phyloP scores from a whole-genome alignment of 1,140 invertebrate species.

The Hetaerina americana region DNA sequence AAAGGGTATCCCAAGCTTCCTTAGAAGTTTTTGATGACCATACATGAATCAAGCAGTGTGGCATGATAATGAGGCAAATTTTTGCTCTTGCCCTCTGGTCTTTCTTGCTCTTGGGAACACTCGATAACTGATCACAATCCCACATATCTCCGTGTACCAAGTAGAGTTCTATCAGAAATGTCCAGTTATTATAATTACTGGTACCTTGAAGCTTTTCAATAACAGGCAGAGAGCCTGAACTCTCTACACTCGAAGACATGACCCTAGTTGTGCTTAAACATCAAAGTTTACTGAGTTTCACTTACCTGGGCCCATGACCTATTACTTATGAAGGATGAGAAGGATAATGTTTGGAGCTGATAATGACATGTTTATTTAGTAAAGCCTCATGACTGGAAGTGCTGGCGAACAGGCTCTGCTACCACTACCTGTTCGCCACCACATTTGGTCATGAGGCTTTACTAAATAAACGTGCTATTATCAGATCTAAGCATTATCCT shows the following conservation, averaged over 20 bases:
- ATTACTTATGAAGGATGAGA: too few relatives aligned
- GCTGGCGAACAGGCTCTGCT: too few relatives aligned
- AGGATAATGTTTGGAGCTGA: too few relatives aligned
- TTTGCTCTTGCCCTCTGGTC: slow-evolving; percentile 3
- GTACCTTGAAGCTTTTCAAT: not conserved
- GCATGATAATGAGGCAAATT: slow-evolving; percentile 5
- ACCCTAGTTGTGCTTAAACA: not conserved
- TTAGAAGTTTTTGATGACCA: not conserved
- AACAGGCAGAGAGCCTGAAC: not conserved
- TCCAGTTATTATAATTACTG: not conserved
- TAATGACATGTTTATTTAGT: too few relatives aligned
- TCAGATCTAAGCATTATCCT: too few relatives aligned
- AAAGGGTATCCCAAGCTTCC: too few relatives aligned
- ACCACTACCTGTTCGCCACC: too few relatives aligned
- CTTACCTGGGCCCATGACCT: not conserved
- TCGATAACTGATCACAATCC: not conserved
- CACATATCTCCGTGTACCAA: not conserved
- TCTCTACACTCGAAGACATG: not conserved
- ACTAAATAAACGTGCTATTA: too few relatives aligned
- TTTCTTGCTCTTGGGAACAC: not conserved
- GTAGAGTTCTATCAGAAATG: not conserved
- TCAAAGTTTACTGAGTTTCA: not conserved
- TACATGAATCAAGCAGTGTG: slow-evolving; percentile 4
- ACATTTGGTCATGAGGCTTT: too few relatives aligned
- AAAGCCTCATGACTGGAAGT: too few relatives aligned